These are phyloP conservation scores for Hypanus sabinus DNA, from an alignment of 2,113 vertebrate genomes.

Conservation along the genomic window DNA sequence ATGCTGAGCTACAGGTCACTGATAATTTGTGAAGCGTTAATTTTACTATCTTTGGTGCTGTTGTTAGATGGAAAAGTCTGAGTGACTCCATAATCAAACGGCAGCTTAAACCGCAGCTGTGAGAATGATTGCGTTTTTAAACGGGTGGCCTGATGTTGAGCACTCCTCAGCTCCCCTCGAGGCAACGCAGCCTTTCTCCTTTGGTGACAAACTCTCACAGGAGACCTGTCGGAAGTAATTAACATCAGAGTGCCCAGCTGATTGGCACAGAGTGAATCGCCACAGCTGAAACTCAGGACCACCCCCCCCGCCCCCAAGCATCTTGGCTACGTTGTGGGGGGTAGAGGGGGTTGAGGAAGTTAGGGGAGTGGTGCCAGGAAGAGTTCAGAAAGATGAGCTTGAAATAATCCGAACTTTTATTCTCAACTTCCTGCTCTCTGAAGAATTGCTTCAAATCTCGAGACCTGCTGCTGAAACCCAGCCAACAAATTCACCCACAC, in stretches of 20 bases:
- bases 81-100: constrained; percentile 32
- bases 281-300: background rate
- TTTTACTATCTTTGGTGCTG: background rate
- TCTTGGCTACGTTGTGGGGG: background rate
- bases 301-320: background rate
- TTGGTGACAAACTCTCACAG: background rate
- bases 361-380: background rate
- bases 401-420: background rate
- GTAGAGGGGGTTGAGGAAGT: background rate
- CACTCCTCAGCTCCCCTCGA: background rate
- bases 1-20: background rate
- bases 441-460: background rate
- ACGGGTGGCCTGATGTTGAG: constrained; percentile 18
- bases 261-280: background rate
- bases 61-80: constrained; percentile 8
- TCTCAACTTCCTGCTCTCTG: background rate
- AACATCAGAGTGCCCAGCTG: constrained; percentile 14
- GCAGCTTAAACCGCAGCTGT: constrained; percentile 30
- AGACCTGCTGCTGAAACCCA: background rate
- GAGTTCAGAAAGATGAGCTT: background rate
- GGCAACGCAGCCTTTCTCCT: background rate
- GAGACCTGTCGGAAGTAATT: constrained; percentile 3
- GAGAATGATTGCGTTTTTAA: constrained; percentile 25
- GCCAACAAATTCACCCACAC: background rate
- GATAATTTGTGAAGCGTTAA: background rate